Evolutionary conservation across 2,113 vertebrate genomes (phyloP).

Genomic region (Hystrix cristata): DNA sequence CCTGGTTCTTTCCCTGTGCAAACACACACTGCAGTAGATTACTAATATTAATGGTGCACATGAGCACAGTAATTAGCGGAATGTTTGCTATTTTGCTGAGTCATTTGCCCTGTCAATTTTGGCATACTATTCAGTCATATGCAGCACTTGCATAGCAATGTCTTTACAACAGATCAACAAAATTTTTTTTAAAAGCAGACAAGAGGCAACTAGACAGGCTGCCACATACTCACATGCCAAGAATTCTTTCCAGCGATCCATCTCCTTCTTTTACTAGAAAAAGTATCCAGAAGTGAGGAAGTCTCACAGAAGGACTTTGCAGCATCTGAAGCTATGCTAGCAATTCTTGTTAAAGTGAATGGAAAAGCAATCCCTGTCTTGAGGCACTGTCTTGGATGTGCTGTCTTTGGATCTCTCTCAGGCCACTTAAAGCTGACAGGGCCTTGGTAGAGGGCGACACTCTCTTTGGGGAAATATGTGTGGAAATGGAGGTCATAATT

Average conservation of each 20-base stretch:
- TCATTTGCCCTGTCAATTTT: slow-evolving; percentile 64
- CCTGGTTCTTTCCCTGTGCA: slow-evolving; percentile 61
- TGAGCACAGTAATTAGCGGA: slow-evolving; percentile 57
- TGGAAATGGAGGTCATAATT: slow-evolving; percentile 9
- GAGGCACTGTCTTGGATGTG: slow-evolving; percentile 53
- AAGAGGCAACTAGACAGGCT: slow-evolving; percentile 70
- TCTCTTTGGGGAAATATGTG: slow-evolving; percentile 15
- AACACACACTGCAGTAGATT: slow-evolving; percentile 62
- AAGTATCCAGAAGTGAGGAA: slow-evolving; percentile 11
- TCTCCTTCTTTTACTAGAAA: slow-evolving; percentile 8
- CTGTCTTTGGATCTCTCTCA: slow-evolving; percentile 5
- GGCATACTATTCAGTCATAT: slow-evolving; percentile 43
- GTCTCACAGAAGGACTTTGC: neutral
- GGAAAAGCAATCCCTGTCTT: slow-evolving; percentile 24
- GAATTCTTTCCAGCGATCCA: slow-evolving; percentile 65
- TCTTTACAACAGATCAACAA: slow-evolving; percentile 78
- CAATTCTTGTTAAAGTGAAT: slow-evolving; percentile 55
- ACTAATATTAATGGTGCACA: slow-evolving; percentile 71
- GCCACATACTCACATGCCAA: slow-evolving; percentile 58
- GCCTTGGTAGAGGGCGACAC: slow-evolving; percentile 56
- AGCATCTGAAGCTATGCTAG: slow-evolving; percentile 27
- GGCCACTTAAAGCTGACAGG: slow-evolving; percentile 69
- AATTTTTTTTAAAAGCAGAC: slow-evolving; percentile 80
- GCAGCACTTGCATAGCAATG: slow-evolving; percentile 69
- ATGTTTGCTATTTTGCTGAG: slow-evolving; percentile 66